Evolutionary conservation across 2,888 invertebrate genomes (phyloP).

Genomic region (Dermolepida albohirtum): DNA sequence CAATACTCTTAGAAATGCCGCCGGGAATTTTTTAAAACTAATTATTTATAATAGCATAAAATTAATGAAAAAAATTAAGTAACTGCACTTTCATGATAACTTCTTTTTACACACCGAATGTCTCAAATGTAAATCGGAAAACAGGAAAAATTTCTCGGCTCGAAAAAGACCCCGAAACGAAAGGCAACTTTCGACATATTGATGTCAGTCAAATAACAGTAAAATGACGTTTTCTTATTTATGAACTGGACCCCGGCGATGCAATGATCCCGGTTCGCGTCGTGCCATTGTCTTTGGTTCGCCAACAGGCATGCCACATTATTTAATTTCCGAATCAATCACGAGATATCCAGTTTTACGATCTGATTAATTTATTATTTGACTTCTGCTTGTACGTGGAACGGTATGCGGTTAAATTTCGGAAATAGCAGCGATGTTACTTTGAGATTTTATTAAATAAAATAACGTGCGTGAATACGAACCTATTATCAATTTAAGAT

Average conservation of each 20-base stretch:
- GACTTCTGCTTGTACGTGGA: slow-evolving; percentile 9
- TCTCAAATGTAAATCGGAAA: slow-evolving; percentile 37
- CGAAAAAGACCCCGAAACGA: slow-evolving; percentile 26
- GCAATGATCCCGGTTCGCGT: slow-evolving; percentile 15
- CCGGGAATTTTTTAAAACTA: not conserved
- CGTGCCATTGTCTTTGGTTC: slow-evolving; percentile 42
- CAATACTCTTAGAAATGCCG: not conserved
- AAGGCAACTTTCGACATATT: slow-evolving; percentile 44
- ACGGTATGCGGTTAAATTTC: slow-evolving; percentile 1
- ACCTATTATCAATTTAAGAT: too few species aligned
- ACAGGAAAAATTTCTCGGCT: slow-evolving; percentile 29
- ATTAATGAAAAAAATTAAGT: slow-evolving; percentile 4
- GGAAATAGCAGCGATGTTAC: not conserved
- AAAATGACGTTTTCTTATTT: slow-evolving; percentile 47
- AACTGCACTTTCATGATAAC: slow-evolving; percentile 8
- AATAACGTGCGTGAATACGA: too few species aligned
- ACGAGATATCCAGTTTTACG: slow-evolving; percentile 49
- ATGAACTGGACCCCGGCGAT: slow-evolving; percentile 34
- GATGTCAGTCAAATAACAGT: slow-evolving; percentile 49
- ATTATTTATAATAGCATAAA: not conserved
- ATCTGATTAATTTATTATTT: slow-evolving; percentile 51
- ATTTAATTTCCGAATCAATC: slow-evolving; percentile 46
- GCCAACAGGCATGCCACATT: slow-evolving; percentile 42
- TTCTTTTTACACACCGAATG: slow-evolving; percentile 1
- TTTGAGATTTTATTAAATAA: too few species aligned